These are phyloP conservation scores for Drosophila siamana DNA, from an alignment of 2,888 invertebrate genomes.

Conservation along the genomic window DNA sequence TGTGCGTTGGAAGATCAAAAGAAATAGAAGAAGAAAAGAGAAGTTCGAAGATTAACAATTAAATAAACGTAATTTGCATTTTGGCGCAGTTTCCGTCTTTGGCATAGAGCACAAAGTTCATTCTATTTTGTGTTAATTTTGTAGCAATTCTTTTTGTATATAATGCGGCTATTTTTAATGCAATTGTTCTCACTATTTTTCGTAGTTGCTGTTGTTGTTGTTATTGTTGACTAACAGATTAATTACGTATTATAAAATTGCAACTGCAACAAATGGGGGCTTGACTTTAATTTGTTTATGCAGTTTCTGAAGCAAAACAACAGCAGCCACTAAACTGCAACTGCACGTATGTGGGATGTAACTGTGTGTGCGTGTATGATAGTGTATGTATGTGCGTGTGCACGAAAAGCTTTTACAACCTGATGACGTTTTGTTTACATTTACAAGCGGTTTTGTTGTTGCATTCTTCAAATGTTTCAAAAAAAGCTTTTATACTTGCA, in stretches of 20 bases:
- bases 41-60: slow-evolving; percentile 30
- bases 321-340: slow-evolving; percentile 21
- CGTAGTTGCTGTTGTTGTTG: slow-evolving; percentile 19
- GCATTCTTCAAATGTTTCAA: slow-evolving; percentile 38
- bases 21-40: neutral
- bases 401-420: slow-evolving; percentile 34
- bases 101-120: neutral
- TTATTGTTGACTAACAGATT: slow-evolving; percentile 12
- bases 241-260: slow-evolving; percentile 18
- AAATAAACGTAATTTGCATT: slow-evolving; percentile 41
- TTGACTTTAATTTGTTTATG: slow-evolving; percentile 69
- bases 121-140: neutral
- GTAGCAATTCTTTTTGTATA: neutral
- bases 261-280: slow-evolving; percentile 43
- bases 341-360: slow-evolving; percentile 15
- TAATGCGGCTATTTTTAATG: slow-evolving; percentile 4
- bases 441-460: slow-evolving; percentile 21
- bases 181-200: too few relatives aligned
- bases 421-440: slow-evolving; percentile 76
- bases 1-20: slow-evolving; percentile 37
- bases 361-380: neutral
- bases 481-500: slow-evolving; percentile 40
- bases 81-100: slow-evolving; percentile 32
- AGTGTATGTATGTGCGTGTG: slow-evolving; percentile 3
- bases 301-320: slow-evolving; percentile 42